phyloP scores from a whole-genome alignment of 2,888 invertebrate species.

The Drosophila recens region DNA sequence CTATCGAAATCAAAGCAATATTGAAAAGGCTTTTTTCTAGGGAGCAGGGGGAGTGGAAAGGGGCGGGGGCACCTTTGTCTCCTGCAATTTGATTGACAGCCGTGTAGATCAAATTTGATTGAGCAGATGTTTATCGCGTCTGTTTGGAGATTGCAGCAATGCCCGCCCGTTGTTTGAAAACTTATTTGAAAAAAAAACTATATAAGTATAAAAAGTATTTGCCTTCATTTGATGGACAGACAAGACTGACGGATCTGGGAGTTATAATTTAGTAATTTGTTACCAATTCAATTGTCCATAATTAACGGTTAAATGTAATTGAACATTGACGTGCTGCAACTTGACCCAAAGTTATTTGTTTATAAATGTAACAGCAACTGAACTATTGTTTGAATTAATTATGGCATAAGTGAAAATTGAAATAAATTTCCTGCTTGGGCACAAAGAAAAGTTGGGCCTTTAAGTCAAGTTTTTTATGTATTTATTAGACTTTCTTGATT shows the following conservation, averaged over 20 bases:
- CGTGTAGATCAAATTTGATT: slow-evolving; percentile 70
- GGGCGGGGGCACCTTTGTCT: slow-evolving; percentile 35
- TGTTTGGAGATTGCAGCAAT: slow-evolving; percentile 53
- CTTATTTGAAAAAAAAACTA: neutral
- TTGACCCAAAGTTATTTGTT: neutral
- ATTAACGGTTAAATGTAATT: slow-evolving; percentile 62
- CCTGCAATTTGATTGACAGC: slow-evolving; percentile 67
- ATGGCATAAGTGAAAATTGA: slow-evolving; percentile 4
- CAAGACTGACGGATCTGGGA: slow-evolving; percentile 43
- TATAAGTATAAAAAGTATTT: slow-evolving; percentile 10
- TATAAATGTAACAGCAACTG: slow-evolving; percentile 7
- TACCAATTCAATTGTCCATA: slow-evolving; percentile 48
- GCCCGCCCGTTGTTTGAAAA: slow-evolving; percentile 16
- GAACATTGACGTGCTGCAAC: slow-evolving; percentile 21
- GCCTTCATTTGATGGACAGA: slow-evolving; percentile 58
- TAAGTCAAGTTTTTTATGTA: neutral
- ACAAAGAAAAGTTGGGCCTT: neutral
- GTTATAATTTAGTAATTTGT: slow-evolving; percentile 56
- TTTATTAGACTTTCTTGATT: slow-evolving; percentile 9
- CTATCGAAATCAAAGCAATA: slow-evolving; percentile 22
- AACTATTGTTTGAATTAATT: slow-evolving; percentile 4
- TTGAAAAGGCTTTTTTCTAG: slow-evolving; percentile 45
- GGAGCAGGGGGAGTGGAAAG: neutral
- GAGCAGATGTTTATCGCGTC: slow-evolving; percentile 65
- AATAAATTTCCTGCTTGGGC: slow-evolving; percentile 1